phyloP scores from a whole-genome alignment of 2,113 vertebrate species.

The Syngnathoides biaculeatus region DNA sequence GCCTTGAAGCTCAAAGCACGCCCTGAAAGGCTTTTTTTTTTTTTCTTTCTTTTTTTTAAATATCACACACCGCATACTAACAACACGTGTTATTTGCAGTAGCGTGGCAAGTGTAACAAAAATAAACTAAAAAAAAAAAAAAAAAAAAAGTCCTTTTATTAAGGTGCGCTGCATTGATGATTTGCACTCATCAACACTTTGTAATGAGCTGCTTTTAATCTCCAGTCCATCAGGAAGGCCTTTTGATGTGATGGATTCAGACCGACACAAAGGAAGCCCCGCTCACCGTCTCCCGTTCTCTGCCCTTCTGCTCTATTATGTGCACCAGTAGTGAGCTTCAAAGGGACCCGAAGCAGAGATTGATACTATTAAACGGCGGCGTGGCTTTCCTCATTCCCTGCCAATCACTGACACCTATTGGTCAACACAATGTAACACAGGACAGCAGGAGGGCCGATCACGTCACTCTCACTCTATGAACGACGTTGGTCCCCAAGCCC shows the following conservation, averaged over 20 bases:
- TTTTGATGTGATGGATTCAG: conserved; percentile 65
- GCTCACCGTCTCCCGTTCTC: neutral
- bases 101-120: neutral
- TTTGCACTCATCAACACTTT: neutral
- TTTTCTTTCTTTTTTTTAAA: too few relatives aligned
- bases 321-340: conserved; percentile 35
- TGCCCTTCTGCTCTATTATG: neutral
- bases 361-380: conserved; percentile 33
- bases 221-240: conserved; percentile 57
- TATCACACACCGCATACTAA: neutral
- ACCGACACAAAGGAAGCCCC: conserved; percentile 26
- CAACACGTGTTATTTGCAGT: neutral
- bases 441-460: neutral
- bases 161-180: neutral
- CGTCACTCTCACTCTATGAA: neutral
- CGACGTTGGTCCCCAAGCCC: neutral
- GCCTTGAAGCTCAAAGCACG: neutral
- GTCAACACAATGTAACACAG: conserved; percentile 12
- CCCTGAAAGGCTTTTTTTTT: neutral
- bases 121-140: neutral
- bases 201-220: neutral
- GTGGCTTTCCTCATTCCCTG: conserved; percentile 17
- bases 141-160: neutral
- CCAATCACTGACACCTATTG: conserved; percentile 37
- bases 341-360: conserved; percentile 41